Evolutionary conservation across 2,888 invertebrate genomes (phyloP), one percentile per base, ranked within the genome.

Genomic region (Rhagophthalmus giganteus): DNA sequence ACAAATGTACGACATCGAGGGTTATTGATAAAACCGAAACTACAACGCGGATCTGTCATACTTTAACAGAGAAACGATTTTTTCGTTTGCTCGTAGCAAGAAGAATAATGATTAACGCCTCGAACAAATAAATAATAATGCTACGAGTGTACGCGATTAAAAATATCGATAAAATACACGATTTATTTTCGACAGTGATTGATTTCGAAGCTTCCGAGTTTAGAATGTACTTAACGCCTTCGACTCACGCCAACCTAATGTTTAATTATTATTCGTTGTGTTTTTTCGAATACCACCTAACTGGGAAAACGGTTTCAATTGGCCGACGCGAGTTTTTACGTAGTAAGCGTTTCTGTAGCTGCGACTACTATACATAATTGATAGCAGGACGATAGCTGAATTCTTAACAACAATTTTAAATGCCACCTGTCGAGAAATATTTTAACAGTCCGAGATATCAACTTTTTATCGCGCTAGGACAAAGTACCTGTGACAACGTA

Each of bases 111-210:
- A 61, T 60, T 61, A 61, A 62, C 62, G 49, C 55, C 50, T 58
- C 48, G 48, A 55, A 62, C 62, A 63, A 63, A 65, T 66, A 64
- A 67, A 65, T 65, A 66, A 66, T 67, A 65, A 63, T 62, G 59
- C 55, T 57, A 60, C 59, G 59, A 58, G 58, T 62, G 65, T 64
- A 57, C 54, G 57, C 59, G 67, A 67, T 66, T 63, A 64, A 63
- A 61, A 61, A 65, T 61, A 63, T 61, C 65, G 68, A 68, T 68
- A 67, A 65, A 67, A 64, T 58, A 65, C 64, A 61, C 60, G 61
- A 60, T 65, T 65, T 65, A 60, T 55, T 51, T 54, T 45, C 44
- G 68, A 68, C 69, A 62, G 58, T 69, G 69, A 69, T 69, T 65
- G 69, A 69, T 69, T 64, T 60, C 44, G 35, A 59, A 55, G 63